Base-by-base conservation (phyloP, 2,888 invertebrate genomes). In the Amblyjoppa fuscipennis region DNA sequence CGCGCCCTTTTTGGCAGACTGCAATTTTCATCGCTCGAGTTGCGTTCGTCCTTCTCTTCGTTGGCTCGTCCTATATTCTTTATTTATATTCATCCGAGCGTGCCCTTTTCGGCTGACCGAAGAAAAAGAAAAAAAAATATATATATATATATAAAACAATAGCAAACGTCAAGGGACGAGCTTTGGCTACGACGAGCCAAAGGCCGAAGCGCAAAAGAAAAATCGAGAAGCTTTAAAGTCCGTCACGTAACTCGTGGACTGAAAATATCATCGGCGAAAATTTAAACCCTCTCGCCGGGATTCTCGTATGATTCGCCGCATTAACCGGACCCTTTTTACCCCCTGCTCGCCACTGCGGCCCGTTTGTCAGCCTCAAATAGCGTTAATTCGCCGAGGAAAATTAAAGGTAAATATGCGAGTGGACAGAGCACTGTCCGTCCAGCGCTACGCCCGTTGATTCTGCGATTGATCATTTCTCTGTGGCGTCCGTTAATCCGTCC, bases 331-430 rank as follows among this genome's bases (percentile, higher is more conserved):
- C 16, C 45, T 45, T 45, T 45, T 45, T 53, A 59, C 9, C 28
- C 11, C 9, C 56, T 28, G 7, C 59, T 9, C 11, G 59, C 28
- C 28, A 28, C 4, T 13, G 13, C 25, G 11, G 16, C 56, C 73
- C 87, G 88, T 87, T 89, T 87, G 88, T 85, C 64, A 81, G 83
- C 83, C 86, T 87, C 90, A 89, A 91, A 91, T 88, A 88, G 79
- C 83, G 87, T 86, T 90, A 89, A 92, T 90, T 89, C 89, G 87
- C 84, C 80, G 83, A 78, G 81, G 87, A 89, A 90, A 92, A 59
- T 92, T 91, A 89, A 91, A 92, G 87, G 88, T 89, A 92, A 92
- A 92, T 91, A 91, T 83, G 81, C 61, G 53, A 84, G 41, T 75
- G 41, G 70, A 16, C 34, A 34, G 61, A 25, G 61, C 9, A 13